phyloP scores from a whole-genome alignment of 2,797 vertebrate species.

The Rhabdomys pumilio region DNA sequence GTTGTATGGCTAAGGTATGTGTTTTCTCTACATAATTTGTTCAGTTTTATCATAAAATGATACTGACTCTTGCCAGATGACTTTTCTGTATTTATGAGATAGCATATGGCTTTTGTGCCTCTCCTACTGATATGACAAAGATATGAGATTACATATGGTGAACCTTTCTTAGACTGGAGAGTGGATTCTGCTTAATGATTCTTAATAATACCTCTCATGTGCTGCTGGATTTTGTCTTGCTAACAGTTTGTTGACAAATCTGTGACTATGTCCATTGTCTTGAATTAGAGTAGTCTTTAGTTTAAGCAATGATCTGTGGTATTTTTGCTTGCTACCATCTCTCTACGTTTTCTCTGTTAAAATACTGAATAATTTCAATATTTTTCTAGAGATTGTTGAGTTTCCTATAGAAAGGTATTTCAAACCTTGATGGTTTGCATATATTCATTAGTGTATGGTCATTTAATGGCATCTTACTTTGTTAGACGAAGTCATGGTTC shows the following conservation, averaged over 20 bases:
- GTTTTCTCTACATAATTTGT: not conserved
- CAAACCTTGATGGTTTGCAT: not conserved
- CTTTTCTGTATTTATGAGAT: not conserved
- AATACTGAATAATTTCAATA: not conserved
- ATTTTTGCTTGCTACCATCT: not conserved
- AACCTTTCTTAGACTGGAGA: not conserved
- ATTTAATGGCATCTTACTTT: not conserved
- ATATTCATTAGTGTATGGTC: not conserved
- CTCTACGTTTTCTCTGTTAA: not conserved
- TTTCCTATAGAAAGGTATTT: not conserved
- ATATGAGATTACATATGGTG: not conserved
- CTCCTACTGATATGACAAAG: not conserved
- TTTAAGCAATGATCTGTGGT: not conserved
- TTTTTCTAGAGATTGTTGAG: not conserved
- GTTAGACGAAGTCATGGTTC: not conserved
- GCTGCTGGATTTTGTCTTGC: not conserved
- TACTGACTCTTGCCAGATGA: not conserved
- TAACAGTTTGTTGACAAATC: not conserved
- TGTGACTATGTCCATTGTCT: not conserved
- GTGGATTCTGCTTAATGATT: not conserved
- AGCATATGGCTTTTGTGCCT: not conserved
- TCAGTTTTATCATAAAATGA: not conserved
- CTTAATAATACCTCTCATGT: not conserved
- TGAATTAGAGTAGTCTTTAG: not conserved
- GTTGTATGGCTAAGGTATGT: not conserved